A percentile compares a stretch with the other conserved stretches of the same genome.
Conservation (phyloP, 2,113 vertebrate genomes). For the Desmodus rotundus region DNA sequence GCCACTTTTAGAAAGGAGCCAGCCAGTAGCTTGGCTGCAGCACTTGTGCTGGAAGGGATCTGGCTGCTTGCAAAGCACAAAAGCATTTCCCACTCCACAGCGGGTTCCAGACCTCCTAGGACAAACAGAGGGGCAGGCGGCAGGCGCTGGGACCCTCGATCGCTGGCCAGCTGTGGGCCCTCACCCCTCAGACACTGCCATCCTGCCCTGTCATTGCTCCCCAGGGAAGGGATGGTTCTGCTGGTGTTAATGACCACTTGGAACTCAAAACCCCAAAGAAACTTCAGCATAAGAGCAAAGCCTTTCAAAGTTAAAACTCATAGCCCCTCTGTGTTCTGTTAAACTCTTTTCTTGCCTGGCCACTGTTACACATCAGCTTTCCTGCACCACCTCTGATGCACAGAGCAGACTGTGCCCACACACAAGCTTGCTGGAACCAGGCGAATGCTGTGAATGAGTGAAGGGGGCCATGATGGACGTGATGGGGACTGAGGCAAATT, state of each 20-base stretch:
- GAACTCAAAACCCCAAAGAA: slow-evolving; percentile 35
- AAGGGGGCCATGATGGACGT: accelerated
- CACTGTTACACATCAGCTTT: background rate
- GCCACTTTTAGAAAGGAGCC: slow-evolving; percentile 34
- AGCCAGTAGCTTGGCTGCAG: slow-evolving; percentile 4
- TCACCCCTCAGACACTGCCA: background rate
- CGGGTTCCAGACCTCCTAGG: slow-evolving; percentile 47
- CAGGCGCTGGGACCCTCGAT: background rate
- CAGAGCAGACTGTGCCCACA: background rate
- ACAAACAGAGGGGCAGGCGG: slow-evolving; percentile 13
- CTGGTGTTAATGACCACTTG: background rate
- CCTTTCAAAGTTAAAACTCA: background rate
- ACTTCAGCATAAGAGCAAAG: background rate
- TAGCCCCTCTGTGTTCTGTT: background rate
- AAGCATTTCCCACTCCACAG: slow-evolving; percentile 54
- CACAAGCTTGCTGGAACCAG: background rate
- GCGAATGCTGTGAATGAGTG: background rate
- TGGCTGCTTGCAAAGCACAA: slow-evolving; percentile 48
- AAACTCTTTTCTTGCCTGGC: background rate
- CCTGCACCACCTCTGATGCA: background rate
- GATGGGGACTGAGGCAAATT: background rate
- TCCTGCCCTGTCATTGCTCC: background rate
- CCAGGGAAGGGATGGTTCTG: background rate
- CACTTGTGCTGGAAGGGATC: slow-evolving; percentile 42
- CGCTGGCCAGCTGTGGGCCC: background rate